Conservation (phyloP, 2,113 vertebrate species). For the Microtus pennsylvanicus region DNA sequence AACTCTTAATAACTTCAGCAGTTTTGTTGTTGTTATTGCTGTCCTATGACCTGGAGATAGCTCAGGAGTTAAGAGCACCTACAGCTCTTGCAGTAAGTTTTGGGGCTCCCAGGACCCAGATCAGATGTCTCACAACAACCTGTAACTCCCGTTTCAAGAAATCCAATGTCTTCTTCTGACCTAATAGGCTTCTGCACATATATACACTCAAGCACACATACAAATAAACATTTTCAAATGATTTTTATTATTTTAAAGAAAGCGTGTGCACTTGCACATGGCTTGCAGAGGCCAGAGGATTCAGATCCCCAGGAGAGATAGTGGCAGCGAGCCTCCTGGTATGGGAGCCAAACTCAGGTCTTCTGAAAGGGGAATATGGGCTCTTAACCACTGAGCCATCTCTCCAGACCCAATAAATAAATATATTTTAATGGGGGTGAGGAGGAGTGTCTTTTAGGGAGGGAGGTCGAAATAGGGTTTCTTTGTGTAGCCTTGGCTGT, state of each 20-base stretch:
- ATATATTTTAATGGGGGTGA: background rate
- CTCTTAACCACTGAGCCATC: background rate
- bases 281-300: background rate
- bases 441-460: background rate
- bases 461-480: background rate
- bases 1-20: background rate
- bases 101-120: background rate
- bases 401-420: background rate
- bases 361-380: background rate
- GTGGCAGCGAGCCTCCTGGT: background rate
- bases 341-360: too few species aligned
- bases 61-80: background rate
- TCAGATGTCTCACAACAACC: background rate
- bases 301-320: background rate
- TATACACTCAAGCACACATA: background rate
- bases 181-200: background rate
- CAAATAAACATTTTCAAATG: background rate
- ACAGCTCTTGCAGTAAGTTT: too few species aligned
- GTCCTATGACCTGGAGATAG: background rate
- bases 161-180: background rate
- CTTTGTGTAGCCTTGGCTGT: background rate
- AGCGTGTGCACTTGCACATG: background rate
- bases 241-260: background rate
- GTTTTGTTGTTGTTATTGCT: background rate
- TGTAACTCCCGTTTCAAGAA: background rate